phyloP scores from a whole-genome alignment of 2,113 vertebrate species.

The Crotalus tigris region DNA sequence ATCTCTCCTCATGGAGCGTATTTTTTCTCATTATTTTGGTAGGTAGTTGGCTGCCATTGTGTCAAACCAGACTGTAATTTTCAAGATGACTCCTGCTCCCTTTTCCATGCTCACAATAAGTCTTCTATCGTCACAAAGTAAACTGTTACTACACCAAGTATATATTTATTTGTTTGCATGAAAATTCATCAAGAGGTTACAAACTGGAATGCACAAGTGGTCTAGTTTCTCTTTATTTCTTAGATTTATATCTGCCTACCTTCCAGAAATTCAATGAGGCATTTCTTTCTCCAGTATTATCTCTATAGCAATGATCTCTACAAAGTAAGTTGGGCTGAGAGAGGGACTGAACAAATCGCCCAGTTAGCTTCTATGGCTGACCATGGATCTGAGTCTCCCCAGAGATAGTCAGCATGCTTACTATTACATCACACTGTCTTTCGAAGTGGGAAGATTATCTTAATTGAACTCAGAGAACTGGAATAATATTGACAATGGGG shows the following conservation, averaged over 20 bases:
- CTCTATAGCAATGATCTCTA: neutral
- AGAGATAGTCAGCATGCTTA: neutral
- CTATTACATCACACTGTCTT: neutral
- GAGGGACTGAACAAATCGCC: neutral
- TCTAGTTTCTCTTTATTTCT: neutral
- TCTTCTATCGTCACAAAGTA: neutral
- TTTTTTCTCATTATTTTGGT: neutral
- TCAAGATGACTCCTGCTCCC: neutral
- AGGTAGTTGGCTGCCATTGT: neutral
- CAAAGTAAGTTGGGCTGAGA: neutral
- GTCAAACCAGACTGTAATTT: neutral
- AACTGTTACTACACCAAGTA: neutral
- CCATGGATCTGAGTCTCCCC: neutral
- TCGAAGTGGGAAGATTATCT: neutral
- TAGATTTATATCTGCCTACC: neutral
- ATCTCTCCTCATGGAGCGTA: neutral
- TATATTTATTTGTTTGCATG: neutral
- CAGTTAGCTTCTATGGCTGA: neutral
- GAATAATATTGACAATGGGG: neutral
- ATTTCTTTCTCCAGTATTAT: neutral
- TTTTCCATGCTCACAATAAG: neutral
- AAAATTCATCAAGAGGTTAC: neutral
- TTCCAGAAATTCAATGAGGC: neutral
- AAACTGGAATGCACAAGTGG: neutral
- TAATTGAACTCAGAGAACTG: neutral